Conservation (phyloP, 2,113 vertebrate genomes). For the Dunckerocampus dactyliophorus region DNA sequence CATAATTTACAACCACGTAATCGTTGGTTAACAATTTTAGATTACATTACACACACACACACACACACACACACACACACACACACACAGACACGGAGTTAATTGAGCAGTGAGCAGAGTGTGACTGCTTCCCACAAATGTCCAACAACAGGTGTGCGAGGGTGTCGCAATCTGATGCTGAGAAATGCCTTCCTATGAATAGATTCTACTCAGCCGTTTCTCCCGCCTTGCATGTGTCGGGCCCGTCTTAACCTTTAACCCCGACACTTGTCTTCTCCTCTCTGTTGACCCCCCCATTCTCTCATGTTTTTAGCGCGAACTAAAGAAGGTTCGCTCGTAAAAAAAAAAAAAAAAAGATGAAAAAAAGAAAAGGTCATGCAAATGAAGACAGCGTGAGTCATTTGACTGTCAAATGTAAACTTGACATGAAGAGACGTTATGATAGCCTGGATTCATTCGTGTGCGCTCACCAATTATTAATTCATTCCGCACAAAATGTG, state of each 20-base stretch:
- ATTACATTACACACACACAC: background rate
- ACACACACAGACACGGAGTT: constrained; percentile 9
- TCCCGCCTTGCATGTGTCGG: constrained; percentile 50
- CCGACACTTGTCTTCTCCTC: constrained; percentile 17
- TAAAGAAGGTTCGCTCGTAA: background rate
- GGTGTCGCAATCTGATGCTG: constrained; percentile 67
- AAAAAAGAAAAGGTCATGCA: background rate
- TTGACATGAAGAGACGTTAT: background rate
- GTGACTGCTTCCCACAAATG: constrained; percentile 41
- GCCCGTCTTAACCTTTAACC: constrained; percentile 52
- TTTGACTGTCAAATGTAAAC: constrained; percentile 47
- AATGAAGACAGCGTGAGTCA: constrained; percentile 7
- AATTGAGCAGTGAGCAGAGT: constrained; percentile 26
- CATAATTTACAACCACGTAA: background rate
- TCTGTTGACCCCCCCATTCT: constrained; percentile 10
- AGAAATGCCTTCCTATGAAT: constrained; percentile 79
- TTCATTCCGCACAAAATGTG: no score
- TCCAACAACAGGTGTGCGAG: constrained; percentile 70
- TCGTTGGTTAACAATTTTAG: no score
- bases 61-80: background rate
- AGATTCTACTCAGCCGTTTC: constrained; percentile 52
- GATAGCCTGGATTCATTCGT: no score
- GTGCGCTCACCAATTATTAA: no score
- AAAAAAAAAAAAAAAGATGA: background rate
- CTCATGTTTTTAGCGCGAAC: background rate